Evolutionary conservation across 2,797 vertebrate genomes (phyloP), one percentile per base, ranked within the genome.

Genomic region (Pyrrhura leucotis): DNA sequence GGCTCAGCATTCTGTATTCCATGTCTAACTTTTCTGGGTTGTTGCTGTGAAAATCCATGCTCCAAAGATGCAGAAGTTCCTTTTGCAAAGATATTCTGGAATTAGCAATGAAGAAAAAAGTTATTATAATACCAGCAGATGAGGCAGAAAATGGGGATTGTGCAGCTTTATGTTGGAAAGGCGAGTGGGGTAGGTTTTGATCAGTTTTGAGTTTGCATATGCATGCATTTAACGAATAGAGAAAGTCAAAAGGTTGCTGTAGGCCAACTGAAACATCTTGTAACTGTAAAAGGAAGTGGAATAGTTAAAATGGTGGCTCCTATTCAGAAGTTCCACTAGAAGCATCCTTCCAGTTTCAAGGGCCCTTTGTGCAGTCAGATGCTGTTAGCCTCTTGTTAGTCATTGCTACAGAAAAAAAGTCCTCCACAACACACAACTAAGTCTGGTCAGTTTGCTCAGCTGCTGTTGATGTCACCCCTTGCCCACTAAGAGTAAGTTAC

Each of bases 361-460:
- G 83, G 95, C 73, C 67, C 94, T 97, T 97, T 98, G 96, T 98
- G 97, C 97, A 47, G n/a, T 95, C 92, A 97, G 89, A 97, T 93
- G 90, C 91, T 96, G 66, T 97, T 98, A 96, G 95, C 37, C 89
- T 93, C 95, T 96, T 96, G 94, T 97, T 98, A 98, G 98, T 98
- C 98, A 98, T 80, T 89, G 39, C 77, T 76, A 37, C 78, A 90
- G 78, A 59, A 82, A 90, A 90, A 86, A 95, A 78, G 0, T 5
- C 53, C 85, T 95, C 93, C 95, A 88, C 90, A 94, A 88, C 90
- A 93, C 88, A 97, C 92, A 81, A 96, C 90, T 89, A 95, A 95
- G 92, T 96, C 93, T 80, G 97, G 98, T 97, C 96, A 96, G 97
- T 98, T 98, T 98, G 97, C 96, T 98, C 98, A 98, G 98, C 98